Conservation (phyloP, 64 coral and sea anemone species). For the Montipora sp. region DNA sequence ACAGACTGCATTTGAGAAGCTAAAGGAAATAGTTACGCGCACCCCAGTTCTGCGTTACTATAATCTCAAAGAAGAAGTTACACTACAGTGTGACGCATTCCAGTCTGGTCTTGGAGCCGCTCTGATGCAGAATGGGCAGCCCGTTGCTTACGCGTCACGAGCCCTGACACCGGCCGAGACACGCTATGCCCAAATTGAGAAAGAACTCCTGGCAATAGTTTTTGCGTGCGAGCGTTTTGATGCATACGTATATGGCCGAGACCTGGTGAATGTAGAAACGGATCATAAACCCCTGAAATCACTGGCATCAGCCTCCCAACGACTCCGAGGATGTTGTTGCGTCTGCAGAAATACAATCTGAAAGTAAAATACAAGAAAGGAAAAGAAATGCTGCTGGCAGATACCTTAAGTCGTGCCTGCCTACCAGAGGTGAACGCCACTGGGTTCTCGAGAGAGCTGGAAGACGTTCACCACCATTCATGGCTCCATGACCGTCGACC, state of each 20-base stretch:
- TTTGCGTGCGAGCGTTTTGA: not conserved
- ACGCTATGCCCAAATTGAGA: slow-evolving; percentile 3
- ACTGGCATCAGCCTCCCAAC: no score
- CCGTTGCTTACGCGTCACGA: not conserved
- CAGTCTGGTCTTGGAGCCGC: slow-evolving; percentile 18
- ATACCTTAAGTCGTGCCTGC: no score
- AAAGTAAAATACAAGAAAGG: no score
- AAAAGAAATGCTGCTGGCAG: no score
- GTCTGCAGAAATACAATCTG: no score
- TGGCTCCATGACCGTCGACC: no score
- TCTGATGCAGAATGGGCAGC: not conserved
- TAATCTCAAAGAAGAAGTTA: not conserved
- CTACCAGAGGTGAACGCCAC: no score
- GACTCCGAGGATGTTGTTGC: no score
- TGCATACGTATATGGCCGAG: not conserved
- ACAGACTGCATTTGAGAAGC: slow-evolving; percentile 4
- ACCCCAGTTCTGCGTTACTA: slow-evolving; percentile 52
- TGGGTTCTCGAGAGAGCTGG: no score
- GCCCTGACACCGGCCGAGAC: not conserved
- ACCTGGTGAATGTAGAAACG: no score
- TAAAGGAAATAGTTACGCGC: slow-evolving; percentile 20
- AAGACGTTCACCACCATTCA: no score
- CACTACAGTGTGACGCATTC: slow-evolving; percentile 13
- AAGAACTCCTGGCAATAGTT: not conserved
- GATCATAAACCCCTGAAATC: no score